Evolutionary conservation across 1,140 invertebrate species (phyloP).

Genomic region (Lerema accius): DNA sequence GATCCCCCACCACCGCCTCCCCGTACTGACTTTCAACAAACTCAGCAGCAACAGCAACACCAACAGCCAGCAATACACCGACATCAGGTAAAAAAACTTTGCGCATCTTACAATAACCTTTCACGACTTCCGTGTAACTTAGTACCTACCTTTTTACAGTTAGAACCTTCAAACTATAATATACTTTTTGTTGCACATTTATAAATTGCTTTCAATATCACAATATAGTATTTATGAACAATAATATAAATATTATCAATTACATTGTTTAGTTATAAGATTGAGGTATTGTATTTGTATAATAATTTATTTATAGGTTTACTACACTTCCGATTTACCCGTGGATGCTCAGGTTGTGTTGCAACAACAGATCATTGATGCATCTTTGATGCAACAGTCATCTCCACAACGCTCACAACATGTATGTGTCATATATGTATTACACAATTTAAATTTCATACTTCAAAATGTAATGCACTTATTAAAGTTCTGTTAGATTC

Average conservation of each 20-base stretch:
- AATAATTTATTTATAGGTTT: conserved; percentile 80
- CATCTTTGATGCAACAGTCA: conserved; percentile 80
- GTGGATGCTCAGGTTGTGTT: conserved; percentile 81
- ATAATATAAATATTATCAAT: conserved; percentile 9
- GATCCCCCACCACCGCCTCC: conserved; percentile 56
- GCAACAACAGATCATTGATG: conserved; percentile 82
- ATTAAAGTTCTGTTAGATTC: conserved; percentile 19
- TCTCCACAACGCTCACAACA: conserved; percentile 78
- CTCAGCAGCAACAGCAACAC: conserved; percentile 64
- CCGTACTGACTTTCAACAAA: conserved; percentile 67
- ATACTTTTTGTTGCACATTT: conserved; percentile 26
- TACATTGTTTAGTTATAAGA: conserved; percentile 19
- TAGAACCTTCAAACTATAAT: neutral
- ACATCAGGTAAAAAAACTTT: conserved; percentile 61
- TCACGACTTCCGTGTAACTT: conserved; percentile 11
- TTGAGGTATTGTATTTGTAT: conserved; percentile 40
- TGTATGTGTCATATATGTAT: conserved; percentile 74
- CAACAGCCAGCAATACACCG: conserved; percentile 67
- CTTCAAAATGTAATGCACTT: conserved; percentile 36
- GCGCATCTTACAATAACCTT: neutral
- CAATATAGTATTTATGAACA: conserved; percentile 15
- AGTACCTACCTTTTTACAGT: conserved; percentile 5
- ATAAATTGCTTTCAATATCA: conserved; percentile 24
- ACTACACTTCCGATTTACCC: conserved; percentile 81
- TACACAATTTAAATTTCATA: conserved; percentile 36